phyloP scores from a whole-genome alignment of 2,113 vertebrate genomes.

The Cariama cristata region DNA sequence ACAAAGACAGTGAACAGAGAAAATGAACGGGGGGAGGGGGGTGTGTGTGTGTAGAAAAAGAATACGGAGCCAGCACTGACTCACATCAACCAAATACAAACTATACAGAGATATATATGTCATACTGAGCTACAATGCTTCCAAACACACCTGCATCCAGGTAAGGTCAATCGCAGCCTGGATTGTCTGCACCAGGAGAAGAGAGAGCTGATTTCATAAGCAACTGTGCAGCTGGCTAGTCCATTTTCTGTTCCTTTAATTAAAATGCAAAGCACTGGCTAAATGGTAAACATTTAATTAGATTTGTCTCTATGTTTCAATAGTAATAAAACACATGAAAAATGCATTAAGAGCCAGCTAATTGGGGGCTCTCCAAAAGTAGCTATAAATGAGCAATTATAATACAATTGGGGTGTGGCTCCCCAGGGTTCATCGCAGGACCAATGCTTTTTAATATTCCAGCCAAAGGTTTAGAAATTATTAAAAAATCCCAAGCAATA shows the following conservation, averaged over 20 bases:
- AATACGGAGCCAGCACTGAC: not conserved
- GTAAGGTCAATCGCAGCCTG: not conserved
- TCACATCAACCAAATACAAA: not conserved
- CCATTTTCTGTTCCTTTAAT: not conserved
- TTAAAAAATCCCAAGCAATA: not conserved
- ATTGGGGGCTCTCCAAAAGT: not conserved
- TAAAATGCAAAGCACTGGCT: not conserved
- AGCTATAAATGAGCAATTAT: slow-evolving; percentile 3
- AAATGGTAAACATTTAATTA: slow-evolving; percentile 55
- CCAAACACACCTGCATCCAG: not conserved
- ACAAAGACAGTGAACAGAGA: not conserved
- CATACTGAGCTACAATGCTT: not conserved
- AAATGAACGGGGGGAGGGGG: not conserved
- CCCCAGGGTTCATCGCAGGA: not conserved
- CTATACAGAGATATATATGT: not conserved
- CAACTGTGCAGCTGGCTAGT: not conserved
- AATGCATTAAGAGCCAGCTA: slow-evolving; percentile 28
- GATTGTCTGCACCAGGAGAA: not conserved
- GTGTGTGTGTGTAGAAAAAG: not conserved
- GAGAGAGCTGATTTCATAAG: not conserved
- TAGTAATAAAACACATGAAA: slow-evolving; percentile 43
- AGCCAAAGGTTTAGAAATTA: not conserved
- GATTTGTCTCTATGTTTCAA: slow-evolving; percentile 46
- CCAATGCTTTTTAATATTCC: not conserved
- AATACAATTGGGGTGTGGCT: not conserved